Base-by-base conservation (phyloP, 1,140 invertebrate genomes). In the Atta cephalotes region DNA sequence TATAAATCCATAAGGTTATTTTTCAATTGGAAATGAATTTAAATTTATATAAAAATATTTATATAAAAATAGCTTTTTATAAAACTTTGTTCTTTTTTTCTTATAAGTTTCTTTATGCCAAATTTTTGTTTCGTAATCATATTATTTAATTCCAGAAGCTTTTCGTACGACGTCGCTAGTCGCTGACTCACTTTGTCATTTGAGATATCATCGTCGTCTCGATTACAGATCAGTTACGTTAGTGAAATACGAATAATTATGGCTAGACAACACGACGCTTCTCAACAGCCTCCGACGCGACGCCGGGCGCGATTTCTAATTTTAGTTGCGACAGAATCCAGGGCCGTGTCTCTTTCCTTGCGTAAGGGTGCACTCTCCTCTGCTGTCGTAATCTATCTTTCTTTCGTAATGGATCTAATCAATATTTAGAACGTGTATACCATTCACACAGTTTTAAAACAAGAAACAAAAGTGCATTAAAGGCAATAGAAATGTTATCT, bases 251-350 rank as follows among this genome's bases (percentile, higher is more conserved):
- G 68, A 85, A 91, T 88, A 89, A 88, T 65, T 76, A 62, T 77
- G 84, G 66, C 85, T 89, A 91, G 91, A 91, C 91, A 89, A 92
- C 89, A 84, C 77, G 90, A 91, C 90, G 87, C 90, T 88, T 85
- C 80, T 88, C 77, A 86, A 78, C 76, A 85, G 68, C 53, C 88
- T 71, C 62, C 87, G 87, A 63, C 70, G 74, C 35, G 80, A 87
- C 82, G 84, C 18, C 79, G 72, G 28, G 58, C 65, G 86, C 70
- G 28, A 74, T 65, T 76, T 86, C 91, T 92, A 92, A 92, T 91
- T 92, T 92, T 92, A 92, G 88, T n/a, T 62, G 31, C 70, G 86
- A 90, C 87, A 82, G 63, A 70, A 70, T 86, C 78, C 91, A 92
- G 89, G 90, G 80, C 60, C 88, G 89, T 88, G 79, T 60, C 71